Conservation (phyloP, 1,140 invertebrate genomes). For the Stenopsyche tienmushanensis region DNA sequence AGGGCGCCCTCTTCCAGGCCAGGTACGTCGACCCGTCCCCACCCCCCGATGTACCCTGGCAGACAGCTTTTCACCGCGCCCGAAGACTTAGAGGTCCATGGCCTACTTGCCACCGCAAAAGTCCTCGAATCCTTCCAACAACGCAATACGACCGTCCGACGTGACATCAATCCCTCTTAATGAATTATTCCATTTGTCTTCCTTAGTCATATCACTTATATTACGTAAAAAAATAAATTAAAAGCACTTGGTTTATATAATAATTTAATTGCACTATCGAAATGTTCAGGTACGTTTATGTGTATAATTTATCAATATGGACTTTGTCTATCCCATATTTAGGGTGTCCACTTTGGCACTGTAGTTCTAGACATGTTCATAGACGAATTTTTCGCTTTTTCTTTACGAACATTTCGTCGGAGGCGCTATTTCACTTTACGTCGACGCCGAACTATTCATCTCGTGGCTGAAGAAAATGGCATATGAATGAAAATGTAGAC, state of each 20-base stretch:
- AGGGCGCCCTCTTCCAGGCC: constrained; percentile 46
- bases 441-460: constrained; percentile 16
- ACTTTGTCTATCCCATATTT: constrained; percentile 35
- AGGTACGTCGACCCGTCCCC: constrained; percentile 51
- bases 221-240: not conserved
- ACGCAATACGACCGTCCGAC: not conserved
- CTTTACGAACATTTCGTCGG: constrained; percentile 21
- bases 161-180: constrained; percentile 18
- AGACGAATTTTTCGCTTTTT: constrained; percentile 36
- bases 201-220: not conserved
- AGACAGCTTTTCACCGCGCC: constrained; percentile 31
- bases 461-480: constrained; percentile 17
- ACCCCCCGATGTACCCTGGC: constrained; percentile 32
- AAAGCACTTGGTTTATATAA: not conserved
- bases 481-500: constrained; percentile 31
- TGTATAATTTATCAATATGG: not conserved
- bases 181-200: not conserved
- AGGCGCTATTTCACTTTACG: constrained; percentile 15
- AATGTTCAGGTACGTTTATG: constrained; percentile 8
- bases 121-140: not conserved
- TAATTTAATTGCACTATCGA: constrained; percentile 2
- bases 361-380: constrained; percentile 7
- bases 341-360: constrained; percentile 5
- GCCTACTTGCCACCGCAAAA: not conserved
- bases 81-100: not conserved